Conservation (phyloP, 1,140 invertebrate genomes). For the Planococcus citri region DNA sequence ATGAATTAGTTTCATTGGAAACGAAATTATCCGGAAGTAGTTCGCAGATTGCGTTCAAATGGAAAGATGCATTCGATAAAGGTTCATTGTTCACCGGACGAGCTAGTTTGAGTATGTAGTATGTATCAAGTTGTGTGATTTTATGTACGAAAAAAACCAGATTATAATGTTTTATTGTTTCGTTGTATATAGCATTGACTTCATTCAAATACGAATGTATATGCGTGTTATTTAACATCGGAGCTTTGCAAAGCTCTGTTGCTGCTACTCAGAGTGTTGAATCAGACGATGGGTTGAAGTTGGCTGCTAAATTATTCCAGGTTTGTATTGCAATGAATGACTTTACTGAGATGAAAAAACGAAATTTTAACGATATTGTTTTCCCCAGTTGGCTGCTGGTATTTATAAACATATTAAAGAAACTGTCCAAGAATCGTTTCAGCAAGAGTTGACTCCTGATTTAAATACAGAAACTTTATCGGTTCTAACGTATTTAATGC, state of each 20-base stretch:
- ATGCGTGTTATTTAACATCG: constrained; percentile 95
- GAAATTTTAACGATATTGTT: too few species aligned
- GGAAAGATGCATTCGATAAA: constrained; percentile 99
- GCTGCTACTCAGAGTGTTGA: constrained; percentile 74
- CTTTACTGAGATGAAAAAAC: constrained; percentile 7
- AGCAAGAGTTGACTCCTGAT: constrained; percentile 91
- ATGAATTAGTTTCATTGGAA: constrained; percentile 85
- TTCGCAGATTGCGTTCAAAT: constrained; percentile 90
- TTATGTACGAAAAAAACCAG: too few species aligned
- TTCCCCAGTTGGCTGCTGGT: constrained; percentile 82
- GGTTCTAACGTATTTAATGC: constrained; percentile 76
- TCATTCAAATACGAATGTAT: constrained; percentile 85
- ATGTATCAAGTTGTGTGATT: too few species aligned
- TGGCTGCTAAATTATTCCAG: constrained; percentile 84
- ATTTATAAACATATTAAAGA: constrained; percentile 83
- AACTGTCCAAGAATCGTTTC: constrained; percentile 65
- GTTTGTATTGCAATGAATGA: constrained; percentile 40
- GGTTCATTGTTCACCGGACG: constrained; percentile 78
- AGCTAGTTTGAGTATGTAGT: constrained; percentile 77
- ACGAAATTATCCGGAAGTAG: constrained; percentile 85
- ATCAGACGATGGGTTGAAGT: constrained; percentile 86
- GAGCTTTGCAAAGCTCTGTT: constrained; percentile 79
- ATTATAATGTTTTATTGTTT: neutral
- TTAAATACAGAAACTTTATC: constrained; percentile 80
- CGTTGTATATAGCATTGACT: constrained; percentile 51